Conservation (phyloP, 2,797 vertebrate species). For the Sciurus carolinensis region DNA sequence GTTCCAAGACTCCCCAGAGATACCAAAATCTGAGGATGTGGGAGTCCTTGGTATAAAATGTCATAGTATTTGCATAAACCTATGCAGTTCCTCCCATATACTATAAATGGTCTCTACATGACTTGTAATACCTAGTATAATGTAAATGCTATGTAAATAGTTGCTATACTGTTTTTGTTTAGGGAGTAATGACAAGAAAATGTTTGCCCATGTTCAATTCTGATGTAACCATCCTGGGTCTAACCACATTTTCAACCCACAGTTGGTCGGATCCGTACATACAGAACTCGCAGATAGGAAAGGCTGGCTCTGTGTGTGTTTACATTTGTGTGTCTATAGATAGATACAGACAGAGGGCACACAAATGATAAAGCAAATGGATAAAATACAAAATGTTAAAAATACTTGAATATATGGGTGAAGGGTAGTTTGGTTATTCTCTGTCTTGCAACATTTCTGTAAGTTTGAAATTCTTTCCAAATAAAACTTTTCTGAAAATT, state of each 20-base stretch:
- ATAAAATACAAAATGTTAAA: constrained; percentile 43
- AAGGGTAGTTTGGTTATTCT: constrained; percentile 11
- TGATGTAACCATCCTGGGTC: neutral
- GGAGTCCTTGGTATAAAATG: neutral
- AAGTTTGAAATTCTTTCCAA: constrained; percentile 43
- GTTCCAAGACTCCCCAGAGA: neutral
- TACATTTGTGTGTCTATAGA: neutral
- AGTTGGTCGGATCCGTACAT: neutral
- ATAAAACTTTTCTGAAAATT: constrained; percentile 2
- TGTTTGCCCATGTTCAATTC: neutral
- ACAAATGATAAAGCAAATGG: constrained; percentile 17
- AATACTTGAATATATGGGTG: neutral
- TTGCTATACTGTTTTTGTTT: neutral
- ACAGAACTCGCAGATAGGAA: neutral
- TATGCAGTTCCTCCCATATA: neutral
- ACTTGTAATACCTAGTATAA: constrained; percentile 26
- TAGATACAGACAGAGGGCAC: neutral
- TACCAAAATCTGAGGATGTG: neutral
- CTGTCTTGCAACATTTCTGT: neutral
- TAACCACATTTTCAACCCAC: constrained; percentile 16
- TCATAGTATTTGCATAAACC: neutral
- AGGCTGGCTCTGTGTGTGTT: neutral
- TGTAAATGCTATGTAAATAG: neutral
- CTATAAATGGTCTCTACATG: neutral
- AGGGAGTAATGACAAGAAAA: neutral